Evolutionary conservation across 2,797 vertebrate genomes (phyloP).

Genomic region (Cyprinodon diabolis): DNA sequence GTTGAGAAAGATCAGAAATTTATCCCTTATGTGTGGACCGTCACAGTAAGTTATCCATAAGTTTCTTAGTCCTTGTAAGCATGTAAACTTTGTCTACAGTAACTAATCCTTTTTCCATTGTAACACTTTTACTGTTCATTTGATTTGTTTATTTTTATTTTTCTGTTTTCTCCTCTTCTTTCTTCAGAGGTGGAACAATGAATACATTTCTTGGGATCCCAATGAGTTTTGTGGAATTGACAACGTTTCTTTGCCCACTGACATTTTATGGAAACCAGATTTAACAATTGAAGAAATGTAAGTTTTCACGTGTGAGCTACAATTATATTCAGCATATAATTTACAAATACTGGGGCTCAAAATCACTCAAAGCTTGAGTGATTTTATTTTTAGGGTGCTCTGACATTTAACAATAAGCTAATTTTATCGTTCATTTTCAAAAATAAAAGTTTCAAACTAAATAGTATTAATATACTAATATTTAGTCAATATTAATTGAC

Average conservation of each 20-base stretch:
- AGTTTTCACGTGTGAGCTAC: constrained; percentile 12
- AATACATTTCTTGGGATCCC: constrained; percentile 73
- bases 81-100: neutral
- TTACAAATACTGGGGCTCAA: neutral
- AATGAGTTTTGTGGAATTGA: constrained; percentile 65
- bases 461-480: no score
- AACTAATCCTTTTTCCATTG: neutral
- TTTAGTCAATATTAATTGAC: no score
- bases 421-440: no score
- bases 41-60: constrained; percentile 50
- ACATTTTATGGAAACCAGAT: constrained; percentile 69
- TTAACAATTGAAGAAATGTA: constrained; percentile 69
- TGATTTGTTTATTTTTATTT: neutral
- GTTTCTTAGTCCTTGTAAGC: neutral
- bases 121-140: neutral
- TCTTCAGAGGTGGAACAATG: constrained; percentile 66
- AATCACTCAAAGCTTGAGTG: neutral
- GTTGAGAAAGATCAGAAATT: constrained; percentile 75
- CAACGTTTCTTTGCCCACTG: constrained; percentile 58
- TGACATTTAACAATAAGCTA: no score
- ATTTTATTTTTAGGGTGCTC: neutral
- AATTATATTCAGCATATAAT: neutral
- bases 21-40: constrained; percentile 43
- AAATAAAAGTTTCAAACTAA: no score
- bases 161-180: neutral